Evolutionary conservation across 2,113 vertebrate species (phyloP).

Genomic region (Psephotus haematonotus): DNA sequence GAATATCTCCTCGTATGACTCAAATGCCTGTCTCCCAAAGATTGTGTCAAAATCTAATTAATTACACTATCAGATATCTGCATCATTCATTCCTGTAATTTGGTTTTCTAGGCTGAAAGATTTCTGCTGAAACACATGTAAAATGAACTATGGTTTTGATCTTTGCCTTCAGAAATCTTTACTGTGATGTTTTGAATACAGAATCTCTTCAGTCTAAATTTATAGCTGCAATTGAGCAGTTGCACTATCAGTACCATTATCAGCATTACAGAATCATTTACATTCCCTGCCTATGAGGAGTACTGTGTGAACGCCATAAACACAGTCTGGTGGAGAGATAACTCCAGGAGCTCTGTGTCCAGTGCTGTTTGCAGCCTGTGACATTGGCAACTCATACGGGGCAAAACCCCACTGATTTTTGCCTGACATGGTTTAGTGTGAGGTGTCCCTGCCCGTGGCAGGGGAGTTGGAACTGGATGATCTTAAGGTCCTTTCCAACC

Average conservation of each 20-base stretch:
- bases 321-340: neutral
- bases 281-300: neutral
- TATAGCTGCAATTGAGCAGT: neutral
- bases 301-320: neutral
- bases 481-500: no score
- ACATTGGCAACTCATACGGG: neutral
- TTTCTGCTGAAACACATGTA: neutral
- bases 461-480: no score
- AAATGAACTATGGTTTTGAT: neutral
- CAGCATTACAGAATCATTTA: neutral
- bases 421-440: no score
- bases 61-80: neutral
- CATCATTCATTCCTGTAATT: neutral
- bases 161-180: neutral
- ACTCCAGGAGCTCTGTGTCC: neutral
- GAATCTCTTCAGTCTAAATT: neutral
- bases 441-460: no score
- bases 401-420: neutral
- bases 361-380: neutral
- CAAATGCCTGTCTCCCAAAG: neutral
- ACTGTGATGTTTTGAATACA: neutral
- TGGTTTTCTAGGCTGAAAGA: neutral
- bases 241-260: neutral
- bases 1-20: neutral
- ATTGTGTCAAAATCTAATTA: slow-evolving; percentile 19